Percentiles rank a stretch among this genome's conserved stretches.
These are phyloP conservation scores for Thaumetopoea pityocampa DNA, from an alignment of 1,140 invertebrate species.

Conservation along the genomic window DNA sequence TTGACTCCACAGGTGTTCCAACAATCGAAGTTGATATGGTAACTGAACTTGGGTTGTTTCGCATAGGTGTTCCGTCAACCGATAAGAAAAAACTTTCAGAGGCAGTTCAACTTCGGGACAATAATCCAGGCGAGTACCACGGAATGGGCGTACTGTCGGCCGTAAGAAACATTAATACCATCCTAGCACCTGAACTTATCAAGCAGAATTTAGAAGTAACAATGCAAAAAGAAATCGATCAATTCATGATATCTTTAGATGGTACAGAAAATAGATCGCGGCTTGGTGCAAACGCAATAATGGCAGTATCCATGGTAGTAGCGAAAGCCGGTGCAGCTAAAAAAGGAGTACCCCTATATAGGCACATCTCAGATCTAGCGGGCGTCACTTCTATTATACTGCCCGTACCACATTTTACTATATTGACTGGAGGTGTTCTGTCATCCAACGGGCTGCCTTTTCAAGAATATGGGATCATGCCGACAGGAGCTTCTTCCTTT, in stretches of 20 bases:
- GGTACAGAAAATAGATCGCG: slow-evolving; percentile 96
- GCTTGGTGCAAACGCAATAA: slow-evolving; percentile 96
- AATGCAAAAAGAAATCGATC: slow-evolving; percentile 93
- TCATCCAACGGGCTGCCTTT: slow-evolving; percentile 98
- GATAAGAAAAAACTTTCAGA: slow-evolving; percentile 96
- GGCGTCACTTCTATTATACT: slow-evolving; percentile 92
- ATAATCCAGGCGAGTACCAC: slow-evolving; percentile 89
- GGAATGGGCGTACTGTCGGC: slow-evolving; percentile 95
- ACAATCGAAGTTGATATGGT: slow-evolving; percentile 96
- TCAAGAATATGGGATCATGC: slow-evolving; percentile 97
- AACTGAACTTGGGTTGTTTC: slow-evolving; percentile 89
- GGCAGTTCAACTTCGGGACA: slow-evolving; percentile 95
- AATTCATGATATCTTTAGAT: slow-evolving; percentile 94
- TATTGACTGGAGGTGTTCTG: slow-evolving; percentile 97
- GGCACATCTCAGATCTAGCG: slow-evolving; percentile 94
- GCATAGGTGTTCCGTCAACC: slow-evolving; percentile 96
- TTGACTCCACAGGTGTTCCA: slow-evolving; percentile 96
- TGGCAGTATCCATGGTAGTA: slow-evolving; percentile 95
- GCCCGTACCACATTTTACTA: slow-evolving; percentile 97
- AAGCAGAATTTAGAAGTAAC: slow-evolving; percentile 90
- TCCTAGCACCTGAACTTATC: slow-evolving; percentile 90
- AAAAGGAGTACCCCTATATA: slow-evolving; percentile 89
- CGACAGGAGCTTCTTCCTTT: slow-evolving; percentile 90
- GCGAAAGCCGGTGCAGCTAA: slow-evolving; percentile 97
- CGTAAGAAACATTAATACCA: slow-evolving; percentile 92